Base-by-base conservation (phyloP, 2,888 invertebrate species). In the Dolichomitus sp. region DNA sequence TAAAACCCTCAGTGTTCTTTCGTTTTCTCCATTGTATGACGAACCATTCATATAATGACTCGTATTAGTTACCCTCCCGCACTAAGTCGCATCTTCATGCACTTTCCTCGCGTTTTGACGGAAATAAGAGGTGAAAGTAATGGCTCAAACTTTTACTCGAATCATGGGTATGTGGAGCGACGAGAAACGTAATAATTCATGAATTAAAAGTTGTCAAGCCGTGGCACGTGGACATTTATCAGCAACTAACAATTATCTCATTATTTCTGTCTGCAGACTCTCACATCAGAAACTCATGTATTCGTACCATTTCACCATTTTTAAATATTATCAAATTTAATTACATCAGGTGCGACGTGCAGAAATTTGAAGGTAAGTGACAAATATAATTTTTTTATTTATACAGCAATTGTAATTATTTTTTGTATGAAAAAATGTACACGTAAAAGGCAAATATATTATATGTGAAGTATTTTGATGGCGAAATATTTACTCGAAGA, bases 41-140 rank as follows among this genome's bases (percentile, higher is more conserved):
- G 65, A 72, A 50, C 19, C 61, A 48, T 17, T 50, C 73, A 54
- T 40, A 37, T 87, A 88, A 91, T 89, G 83, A 88, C 83, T 83
- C 81, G 80, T 63, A 89, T 89, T 89, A 88, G 59, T 69, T 42
- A 69, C 30, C 59, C 48, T 57, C 40, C 45, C 74, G 57, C 66
- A 50, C 52, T n/a, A 33, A 30, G 30, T 23, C 45, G 19, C 50
- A 33, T 37, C 45, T 45, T 61, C 59, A 19, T 12, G 37, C 59
- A 78, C 81, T 74, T 85, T 80, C 75, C 89, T 88, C 89, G 87
- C 85, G 80, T 65, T 85, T 86, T 88, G 89, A 90, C 89, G 89
- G 89, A 89, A 91, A 90, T 90, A 91, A 91, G 81, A 81, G 89
- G 91, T 88, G 91, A 92, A 92, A 92, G 90, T 72, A 70, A 59